Base-by-base conservation (phyloP, 2,888 invertebrate species). In the Fragum sueziense region DNA sequence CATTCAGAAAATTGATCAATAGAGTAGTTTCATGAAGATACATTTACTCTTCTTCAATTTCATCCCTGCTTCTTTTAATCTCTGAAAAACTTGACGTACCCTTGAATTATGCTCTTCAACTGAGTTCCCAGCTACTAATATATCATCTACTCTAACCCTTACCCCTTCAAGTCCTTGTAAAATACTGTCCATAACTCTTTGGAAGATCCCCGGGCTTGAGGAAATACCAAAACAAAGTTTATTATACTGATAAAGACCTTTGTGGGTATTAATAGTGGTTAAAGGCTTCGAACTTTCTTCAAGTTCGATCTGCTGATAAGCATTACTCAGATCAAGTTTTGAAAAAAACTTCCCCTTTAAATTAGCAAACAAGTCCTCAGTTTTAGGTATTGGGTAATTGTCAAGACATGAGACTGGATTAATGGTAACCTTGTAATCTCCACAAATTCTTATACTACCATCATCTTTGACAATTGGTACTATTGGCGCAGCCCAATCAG, bases 401-500 rank as follows among this genome's bases (percentile, higher is more conserved):
- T 68, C 68, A 9, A 61, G 3, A 3, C 17, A 9, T 1, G 61
- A 37, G 1, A 59, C 59, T 27, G 54, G 1, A 22, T 71, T 71
- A 2, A 71, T 41, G 22, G 71, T 71, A 9, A 71, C 59, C 41
- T 47, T 68, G n/a, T 68, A 68, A 34, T 68, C 68, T 6, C 68
- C 68, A 68, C 68, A 68, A 20, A 59, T 71, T 71, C 59, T 71
- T 11, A 71, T 57, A 7, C 37, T 31, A 2, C 34, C 27, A 27
- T 71, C 71, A 4, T 22, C 34, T 37, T 71, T 71, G 3, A 57
- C 59, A 1, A 71, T 57, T 22, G 70, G 52, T 2, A 71, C 59
- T 6, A 71, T 71, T 0, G 71, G 59, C 7, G 71, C 57, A 20
- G 57, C 71, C 71, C 71, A 71, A 1, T 71, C 70, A 17, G 31